Evolutionary conservation across 1,140 invertebrate genomes (phyloP).

Genomic region (Berghia stephanieae): DNA sequence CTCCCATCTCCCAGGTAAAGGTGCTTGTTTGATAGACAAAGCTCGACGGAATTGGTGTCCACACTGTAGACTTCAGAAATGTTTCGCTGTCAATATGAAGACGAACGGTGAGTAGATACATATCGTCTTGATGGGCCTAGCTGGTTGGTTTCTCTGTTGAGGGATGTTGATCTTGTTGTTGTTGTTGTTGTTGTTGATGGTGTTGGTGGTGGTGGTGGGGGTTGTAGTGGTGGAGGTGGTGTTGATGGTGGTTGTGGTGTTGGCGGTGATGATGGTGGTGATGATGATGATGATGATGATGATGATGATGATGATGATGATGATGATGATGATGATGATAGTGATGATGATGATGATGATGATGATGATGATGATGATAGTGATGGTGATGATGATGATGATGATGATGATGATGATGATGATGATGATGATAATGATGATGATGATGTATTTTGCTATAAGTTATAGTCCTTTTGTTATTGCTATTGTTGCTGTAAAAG

Average conservation of each 20-base stretch:
- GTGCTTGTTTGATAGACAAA: constrained; percentile 83
- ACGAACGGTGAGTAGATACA: constrained; percentile 73
- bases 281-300: neutral
- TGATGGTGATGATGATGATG: neutral
- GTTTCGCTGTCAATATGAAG: constrained; percentile 83
- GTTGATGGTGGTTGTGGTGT: too few species aligned
- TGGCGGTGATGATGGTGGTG: neutral
- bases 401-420: constrained; percentile 1
- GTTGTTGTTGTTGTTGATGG: too few species aligned
- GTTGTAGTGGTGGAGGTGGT: too few species aligned
- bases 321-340: constrained; percentile 24
- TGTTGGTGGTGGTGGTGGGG: too few species aligned
- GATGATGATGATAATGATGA: neutral
- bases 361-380: neutral
- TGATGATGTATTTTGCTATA: neutral
- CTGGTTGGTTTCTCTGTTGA: too few species aligned
- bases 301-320: constrained; percentile 6
- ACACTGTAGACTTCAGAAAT: constrained; percentile 82
- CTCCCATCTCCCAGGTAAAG: constrained; percentile 73
- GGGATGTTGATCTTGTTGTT: too few species aligned
- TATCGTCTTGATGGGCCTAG: too few species aligned
- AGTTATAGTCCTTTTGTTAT: too few species aligned
- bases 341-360: constrained; percentile 21
- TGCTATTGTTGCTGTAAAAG: too few species aligned
- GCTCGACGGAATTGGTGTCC: constrained; percentile 88